Percentiles rank a stretch among this genome's conserved stretches.
Evolutionary conservation across 53 echinoderm and acorn worm species (phyloP).

Genomic region (Henricia sp.): DNA sequence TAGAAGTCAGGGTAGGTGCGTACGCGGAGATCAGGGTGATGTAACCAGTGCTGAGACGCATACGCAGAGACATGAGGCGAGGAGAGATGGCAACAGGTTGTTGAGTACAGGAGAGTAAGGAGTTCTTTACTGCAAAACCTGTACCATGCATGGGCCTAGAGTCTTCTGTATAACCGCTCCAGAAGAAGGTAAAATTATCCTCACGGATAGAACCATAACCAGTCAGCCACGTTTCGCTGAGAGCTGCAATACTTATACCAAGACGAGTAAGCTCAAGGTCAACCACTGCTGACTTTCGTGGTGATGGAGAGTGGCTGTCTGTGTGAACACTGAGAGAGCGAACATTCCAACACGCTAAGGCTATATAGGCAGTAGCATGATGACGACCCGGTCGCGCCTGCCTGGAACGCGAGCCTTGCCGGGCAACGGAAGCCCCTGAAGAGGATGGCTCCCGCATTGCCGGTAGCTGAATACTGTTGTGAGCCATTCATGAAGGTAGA

Average conservation of each 20-base stretch:
- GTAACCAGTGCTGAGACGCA: too few species aligned
- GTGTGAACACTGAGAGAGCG: too few species aligned
- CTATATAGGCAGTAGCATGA: constrained; percentile 31
- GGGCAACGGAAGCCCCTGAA: not conserved
- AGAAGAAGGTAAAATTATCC: constrained; percentile 30
- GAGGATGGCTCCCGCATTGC: constrained; percentile 7
- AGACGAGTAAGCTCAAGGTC: constrained; percentile 28
- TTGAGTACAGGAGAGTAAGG: constrained; percentile 5
- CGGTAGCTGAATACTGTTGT: not conserved
- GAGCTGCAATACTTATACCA: constrained; percentile 12
- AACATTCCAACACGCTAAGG: constrained; percentile 20
- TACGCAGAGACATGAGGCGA: constrained; percentile 27
- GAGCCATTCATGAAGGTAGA: not conserved
- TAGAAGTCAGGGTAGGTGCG: too few species aligned
- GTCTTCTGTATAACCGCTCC: constrained; percentile 11
- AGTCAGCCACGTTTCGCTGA: constrained; percentile 47
- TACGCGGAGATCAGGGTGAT: too few species aligned
- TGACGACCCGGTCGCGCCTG: constrained; percentile 25
- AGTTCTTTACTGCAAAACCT: constrained; percentile 21
- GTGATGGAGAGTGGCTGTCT: not conserved
- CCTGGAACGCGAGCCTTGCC: constrained; percentile 30
- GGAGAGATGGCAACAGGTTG: constrained; percentile 29
- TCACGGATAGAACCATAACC: constrained; percentile 31
- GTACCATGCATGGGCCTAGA: constrained; percentile 24
- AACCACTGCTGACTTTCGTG: constrained; percentile 15